Conservation (phyloP, 2,888 invertebrate species). For the Byasa hedistus region DNA sequence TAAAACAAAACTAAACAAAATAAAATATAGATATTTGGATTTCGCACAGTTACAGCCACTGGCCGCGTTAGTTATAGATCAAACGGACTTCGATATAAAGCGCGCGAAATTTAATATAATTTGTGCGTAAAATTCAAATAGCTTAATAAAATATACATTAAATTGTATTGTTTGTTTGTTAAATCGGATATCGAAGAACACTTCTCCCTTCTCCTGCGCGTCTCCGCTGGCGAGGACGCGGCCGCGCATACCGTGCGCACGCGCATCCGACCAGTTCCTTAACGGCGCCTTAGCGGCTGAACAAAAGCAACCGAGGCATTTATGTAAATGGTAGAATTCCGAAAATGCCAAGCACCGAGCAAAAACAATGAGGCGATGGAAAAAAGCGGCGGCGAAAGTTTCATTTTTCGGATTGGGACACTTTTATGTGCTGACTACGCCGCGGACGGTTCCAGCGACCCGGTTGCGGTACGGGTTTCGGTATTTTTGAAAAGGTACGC, state of each 20-base stretch:
- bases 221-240: conserved; percentile 3
- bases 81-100: too few relatives aligned
- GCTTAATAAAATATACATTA: too few relatives aligned
- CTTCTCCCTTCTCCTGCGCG: neutral
- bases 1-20: conserved; percentile 48
- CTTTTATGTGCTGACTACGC: conserved; percentile 45
- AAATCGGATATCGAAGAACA: too few relatives aligned
- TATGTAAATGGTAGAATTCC: conserved; percentile 77
- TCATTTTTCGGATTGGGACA: conserved; percentile 62
- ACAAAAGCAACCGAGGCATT: conserved; percentile 67
- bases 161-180: too few relatives aligned
- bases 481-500: conserved; percentile 10
- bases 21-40: conserved; percentile 54
- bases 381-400: conserved; percentile 68
- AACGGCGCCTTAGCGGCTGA: conserved; percentile 73
- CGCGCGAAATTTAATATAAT: too few relatives aligned
- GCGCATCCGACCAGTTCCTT: conserved; percentile 37
- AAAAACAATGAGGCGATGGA: conserved; percentile 65
- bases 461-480: conserved; percentile 30
- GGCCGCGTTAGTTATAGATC: too few relatives aligned
- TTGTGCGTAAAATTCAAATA: too few relatives aligned
- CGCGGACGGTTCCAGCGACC: conserved; percentile 33
- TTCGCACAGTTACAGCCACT: conserved; percentile 40
- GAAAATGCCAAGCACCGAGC: conserved; percentile 64
- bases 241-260: conserved; percentile 2